These are phyloP conservation scores for Drosophila austrosaltans DNA, from an alignment of 2,888 invertebrate species.

Conservation along the genomic window DNA sequence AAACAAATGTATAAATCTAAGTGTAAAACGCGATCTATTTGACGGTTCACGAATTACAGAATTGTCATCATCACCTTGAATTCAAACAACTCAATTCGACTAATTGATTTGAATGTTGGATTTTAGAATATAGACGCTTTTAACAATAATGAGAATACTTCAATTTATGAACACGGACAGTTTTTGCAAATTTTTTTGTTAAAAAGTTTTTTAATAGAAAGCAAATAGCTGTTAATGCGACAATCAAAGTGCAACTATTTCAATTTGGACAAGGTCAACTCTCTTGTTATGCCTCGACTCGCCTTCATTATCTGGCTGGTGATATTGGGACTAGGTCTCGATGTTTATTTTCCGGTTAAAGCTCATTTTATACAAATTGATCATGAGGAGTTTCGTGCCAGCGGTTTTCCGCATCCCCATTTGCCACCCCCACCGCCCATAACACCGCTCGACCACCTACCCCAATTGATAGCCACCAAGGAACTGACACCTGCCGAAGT, in stretches of 20 bases:
- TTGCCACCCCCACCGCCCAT: slow-evolving; percentile 54
- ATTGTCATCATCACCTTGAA: slow-evolving; percentile 60
- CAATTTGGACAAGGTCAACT: slow-evolving; percentile 53
- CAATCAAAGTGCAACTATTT: slow-evolving; percentile 70
- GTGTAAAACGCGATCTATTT: slow-evolving; percentile 45
- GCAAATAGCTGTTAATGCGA: slow-evolving; percentile 43
- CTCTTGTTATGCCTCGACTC: slow-evolving; percentile 38
- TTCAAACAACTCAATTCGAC: slow-evolving; percentile 22
- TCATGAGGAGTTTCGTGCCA: slow-evolving; percentile 74
- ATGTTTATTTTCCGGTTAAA: slow-evolving; percentile 11
- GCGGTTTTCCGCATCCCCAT: slow-evolving; percentile 68
- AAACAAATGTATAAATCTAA: slow-evolving; percentile 28
- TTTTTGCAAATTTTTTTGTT: slow-evolving; percentile 58
- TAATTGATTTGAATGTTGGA: slow-evolving; percentile 54
- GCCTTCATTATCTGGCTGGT: slow-evolving; percentile 18
- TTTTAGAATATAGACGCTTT: slow-evolving; percentile 32
- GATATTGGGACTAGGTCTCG: slow-evolving; percentile 16
- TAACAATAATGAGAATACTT: slow-evolving; percentile 55
- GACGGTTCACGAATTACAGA: slow-evolving; percentile 57
- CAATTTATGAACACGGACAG: slow-evolving; percentile 61
- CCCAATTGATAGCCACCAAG: slow-evolving; percentile 61
- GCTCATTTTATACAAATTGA: slow-evolving; percentile 79
- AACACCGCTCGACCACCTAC: slow-evolving; percentile 54
- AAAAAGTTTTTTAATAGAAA: slow-evolving; percentile 48
- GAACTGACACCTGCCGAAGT: slow-evolving; percentile 86